Conservation (phyloP, 1,140 invertebrate species). For the Cepaea nemoralis region DNA sequence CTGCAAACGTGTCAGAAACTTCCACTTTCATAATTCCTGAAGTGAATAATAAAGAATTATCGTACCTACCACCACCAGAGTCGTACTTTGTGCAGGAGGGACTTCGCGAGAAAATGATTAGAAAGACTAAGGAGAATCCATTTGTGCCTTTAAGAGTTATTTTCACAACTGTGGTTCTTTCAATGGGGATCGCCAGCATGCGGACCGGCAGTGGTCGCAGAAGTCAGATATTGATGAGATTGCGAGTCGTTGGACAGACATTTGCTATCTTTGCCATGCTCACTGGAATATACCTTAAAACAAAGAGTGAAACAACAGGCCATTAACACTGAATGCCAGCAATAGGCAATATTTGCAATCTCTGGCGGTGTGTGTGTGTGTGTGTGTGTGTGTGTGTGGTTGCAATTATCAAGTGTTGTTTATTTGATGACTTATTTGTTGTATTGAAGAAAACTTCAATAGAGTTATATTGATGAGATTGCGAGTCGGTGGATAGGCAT, state of each 20-base stretch:
- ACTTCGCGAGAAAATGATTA: slow-evolving; percentile 75
- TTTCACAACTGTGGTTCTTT: slow-evolving; percentile 37
- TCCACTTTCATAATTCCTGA: too few species aligned
- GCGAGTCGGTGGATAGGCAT: too few species aligned
- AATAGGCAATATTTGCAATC: too few species aligned
- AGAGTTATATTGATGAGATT: too few species aligned
- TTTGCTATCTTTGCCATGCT: slow-evolving; percentile 40
- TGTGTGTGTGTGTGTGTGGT: too few species aligned
- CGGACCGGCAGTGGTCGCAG: neutral
- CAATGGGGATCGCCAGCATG: slow-evolving; percentile 20
- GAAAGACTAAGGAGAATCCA: slow-evolving; percentile 83
- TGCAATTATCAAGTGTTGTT: too few species aligned
- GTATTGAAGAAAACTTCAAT: too few species aligned
- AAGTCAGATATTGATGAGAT: slow-evolving; percentile 32
- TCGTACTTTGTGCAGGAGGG: slow-evolving; percentile 36
- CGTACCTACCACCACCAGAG: slow-evolving; percentile 49
- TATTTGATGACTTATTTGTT: too few species aligned
- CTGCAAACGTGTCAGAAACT: too few species aligned
- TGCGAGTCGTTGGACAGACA: slow-evolving; percentile 38
- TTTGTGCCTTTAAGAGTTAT: slow-evolving; percentile 77
- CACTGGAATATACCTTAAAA: slow-evolving; percentile 31
- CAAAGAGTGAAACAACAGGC: neutral
- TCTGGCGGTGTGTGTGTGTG: too few species aligned
- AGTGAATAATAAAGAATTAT: slow-evolving; percentile 29
- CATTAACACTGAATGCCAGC: too few species aligned